These are phyloP conservation scores for Hippocampus zosterae DNA, from an alignment of 2,113 vertebrate species.

Conservation along the genomic window DNA sequence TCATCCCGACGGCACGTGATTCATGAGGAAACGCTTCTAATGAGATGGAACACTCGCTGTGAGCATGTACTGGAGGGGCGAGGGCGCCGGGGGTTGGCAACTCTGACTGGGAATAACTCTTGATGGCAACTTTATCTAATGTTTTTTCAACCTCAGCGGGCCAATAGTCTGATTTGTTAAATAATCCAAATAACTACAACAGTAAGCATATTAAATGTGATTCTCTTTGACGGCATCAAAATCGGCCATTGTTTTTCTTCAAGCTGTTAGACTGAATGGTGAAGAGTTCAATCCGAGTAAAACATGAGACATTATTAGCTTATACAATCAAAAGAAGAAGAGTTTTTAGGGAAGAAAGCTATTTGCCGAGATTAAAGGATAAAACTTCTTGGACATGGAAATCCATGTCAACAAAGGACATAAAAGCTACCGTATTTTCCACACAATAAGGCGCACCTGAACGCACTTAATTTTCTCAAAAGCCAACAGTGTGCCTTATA, in stretches of 20 bases:
- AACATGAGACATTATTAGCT: background rate
- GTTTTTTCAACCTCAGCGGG: background rate
- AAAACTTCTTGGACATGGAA: too few species aligned
- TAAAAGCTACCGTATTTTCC: too few species aligned
- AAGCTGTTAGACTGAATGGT: background rate
- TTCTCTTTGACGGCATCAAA: background rate
- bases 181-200: background rate
- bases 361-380: too few species aligned
- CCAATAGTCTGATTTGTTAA: background rate
- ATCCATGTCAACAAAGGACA: too few species aligned
- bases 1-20: constrained; percentile 43
- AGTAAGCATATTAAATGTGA: background rate
- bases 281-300: background rate
- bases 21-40: constrained; percentile 51
- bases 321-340: too few species aligned
- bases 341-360: too few species aligned
- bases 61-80: background rate
- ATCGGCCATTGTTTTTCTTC: background rate
- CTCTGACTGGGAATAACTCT: constrained; percentile 47
- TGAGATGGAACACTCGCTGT: constrained; percentile 39
- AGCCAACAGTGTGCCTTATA: too few species aligned
- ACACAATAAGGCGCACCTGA: too few species aligned
- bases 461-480: too few species aligned
- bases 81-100: background rate
- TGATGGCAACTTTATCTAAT: background rate